A percentile compares a stretch with the other conserved stretches of the same genome.
These are phyloP conservation scores for Drosophila falleni DNA, from an alignment of 2,888 invertebrate genomes.

Conservation along the genomic window DNA sequence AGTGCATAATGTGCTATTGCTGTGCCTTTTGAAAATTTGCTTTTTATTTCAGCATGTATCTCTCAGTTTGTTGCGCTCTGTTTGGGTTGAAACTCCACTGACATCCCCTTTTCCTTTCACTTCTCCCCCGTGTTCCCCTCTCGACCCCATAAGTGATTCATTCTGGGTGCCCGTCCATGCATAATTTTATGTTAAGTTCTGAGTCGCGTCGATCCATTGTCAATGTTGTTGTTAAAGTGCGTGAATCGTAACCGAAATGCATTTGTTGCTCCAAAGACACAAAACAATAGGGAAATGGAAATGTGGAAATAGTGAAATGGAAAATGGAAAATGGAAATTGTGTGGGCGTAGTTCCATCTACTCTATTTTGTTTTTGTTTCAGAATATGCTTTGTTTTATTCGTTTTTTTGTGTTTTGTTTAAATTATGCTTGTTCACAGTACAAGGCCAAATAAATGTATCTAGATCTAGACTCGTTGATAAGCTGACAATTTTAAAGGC, in stretches of 20 bases:
- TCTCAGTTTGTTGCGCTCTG: constrained; percentile 63
- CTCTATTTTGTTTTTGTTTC: constrained; percentile 34
- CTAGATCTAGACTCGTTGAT: constrained; percentile 37
- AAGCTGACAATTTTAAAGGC: constrained; percentile 10
- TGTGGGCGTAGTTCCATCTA: constrained; percentile 49
- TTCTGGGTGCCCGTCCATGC: constrained; percentile 71
- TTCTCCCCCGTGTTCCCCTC: no score
- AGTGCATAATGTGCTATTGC: constrained; percentile 58
- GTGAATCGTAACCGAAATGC: constrained; percentile 51
- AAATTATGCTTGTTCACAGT: constrained; percentile 26
- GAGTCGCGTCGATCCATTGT: constrained; percentile 47
- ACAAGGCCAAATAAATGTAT: constrained; percentile 31
- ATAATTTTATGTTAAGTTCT: constrained; percentile 60
- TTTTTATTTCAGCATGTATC: constrained; percentile 26
- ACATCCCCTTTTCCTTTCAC: background rate
- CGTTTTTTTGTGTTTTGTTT: constrained; percentile 31
- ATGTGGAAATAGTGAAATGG: constrained; percentile 8
- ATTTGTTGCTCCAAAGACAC: constrained; percentile 30
- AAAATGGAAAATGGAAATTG: constrained; percentile 41
- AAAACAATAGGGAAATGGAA: constrained; percentile 34
- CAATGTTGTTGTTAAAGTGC: constrained; percentile 42
- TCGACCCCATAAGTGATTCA: constrained; percentile 5
- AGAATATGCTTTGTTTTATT: constrained; percentile 37
- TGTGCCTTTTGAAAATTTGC: constrained; percentile 25
- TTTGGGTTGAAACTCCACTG: constrained; percentile 39